phyloP scores from a whole-genome alignment of 2,888 invertebrate genomes.

The Napeogenes inachia region DNA sequence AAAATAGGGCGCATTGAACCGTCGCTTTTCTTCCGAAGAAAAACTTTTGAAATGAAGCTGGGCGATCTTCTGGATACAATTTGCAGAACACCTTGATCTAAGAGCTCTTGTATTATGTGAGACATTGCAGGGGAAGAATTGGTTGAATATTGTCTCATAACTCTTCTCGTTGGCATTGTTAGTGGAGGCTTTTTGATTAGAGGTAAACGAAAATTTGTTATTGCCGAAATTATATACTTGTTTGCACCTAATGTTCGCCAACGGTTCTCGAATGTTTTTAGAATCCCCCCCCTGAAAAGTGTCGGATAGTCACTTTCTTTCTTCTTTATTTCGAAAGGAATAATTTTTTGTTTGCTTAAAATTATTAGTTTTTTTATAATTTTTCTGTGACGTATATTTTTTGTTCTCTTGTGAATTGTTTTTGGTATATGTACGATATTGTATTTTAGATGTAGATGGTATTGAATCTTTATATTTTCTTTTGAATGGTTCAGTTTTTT shows the following conservation, averaged over 20 bases:
- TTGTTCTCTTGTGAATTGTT: slow-evolving; percentile 8
- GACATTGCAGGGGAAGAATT: slow-evolving; percentile 3
- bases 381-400: not conserved
- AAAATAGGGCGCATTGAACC: slow-evolving; percentile 32
- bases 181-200: not conserved
- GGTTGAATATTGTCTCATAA: slow-evolving; percentile 14
- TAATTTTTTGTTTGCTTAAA: not conserved
- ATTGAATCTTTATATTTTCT: no score
- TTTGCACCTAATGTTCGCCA: slow-evolving; percentile 22
- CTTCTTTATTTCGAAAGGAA: slow-evolving; percentile 2
- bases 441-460: not conserved
- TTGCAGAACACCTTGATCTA: slow-evolving; percentile 17
- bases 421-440: not conserved
- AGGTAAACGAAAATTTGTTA: slow-evolving; percentile 21
- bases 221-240: slow-evolving; percentile 16
- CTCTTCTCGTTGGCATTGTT: slow-evolving; percentile 4
- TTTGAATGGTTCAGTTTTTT: not conserved
- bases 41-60: slow-evolving; percentile 28
- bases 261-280: slow-evolving; percentile 10
- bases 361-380: no score
- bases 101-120: slow-evolving; percentile 16
- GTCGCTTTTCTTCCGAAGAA: slow-evolving; percentile 30
- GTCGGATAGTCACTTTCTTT: not conserved
- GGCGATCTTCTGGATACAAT: slow-evolving; percentile 6
- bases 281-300: not conserved